A percentile compares a stretch with the other conserved stretches of the same genome.
These are phyloP conservation scores for Gallirallus australis DNA, from an alignment of 2,797 vertebrate genomes.

Conservation along the genomic window DNA sequence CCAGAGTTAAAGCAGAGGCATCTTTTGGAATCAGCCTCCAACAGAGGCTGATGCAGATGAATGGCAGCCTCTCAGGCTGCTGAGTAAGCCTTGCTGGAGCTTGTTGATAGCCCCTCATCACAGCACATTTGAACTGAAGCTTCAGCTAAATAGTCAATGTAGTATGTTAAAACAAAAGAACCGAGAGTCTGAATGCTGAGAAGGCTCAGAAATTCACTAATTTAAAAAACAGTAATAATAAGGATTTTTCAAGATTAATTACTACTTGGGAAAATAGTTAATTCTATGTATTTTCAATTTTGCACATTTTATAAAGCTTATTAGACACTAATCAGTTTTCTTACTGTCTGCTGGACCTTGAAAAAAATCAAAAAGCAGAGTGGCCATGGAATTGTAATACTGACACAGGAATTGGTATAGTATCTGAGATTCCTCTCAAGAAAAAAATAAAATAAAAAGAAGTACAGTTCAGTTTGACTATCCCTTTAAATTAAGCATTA, in stretches of 20 bases:
- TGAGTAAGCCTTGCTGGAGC: not conserved
- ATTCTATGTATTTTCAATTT: not conserved
- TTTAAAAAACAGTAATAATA: not conserved
- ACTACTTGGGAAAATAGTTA: not conserved
- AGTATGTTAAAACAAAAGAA: not conserved
- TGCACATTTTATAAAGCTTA: not conserved
- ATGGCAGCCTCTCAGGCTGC: not conserved
- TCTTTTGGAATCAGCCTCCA: not conserved
- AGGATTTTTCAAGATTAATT: not conserved
- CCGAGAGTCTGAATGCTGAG: accelerated
- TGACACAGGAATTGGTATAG: not conserved
- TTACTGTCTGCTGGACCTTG: not conserved
- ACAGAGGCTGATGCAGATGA: not conserved
- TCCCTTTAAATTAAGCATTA: not conserved
- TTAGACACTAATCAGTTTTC: not conserved
- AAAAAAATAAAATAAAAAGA: not conserved
- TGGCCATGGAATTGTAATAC: not conserved
- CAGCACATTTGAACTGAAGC: not conserved
- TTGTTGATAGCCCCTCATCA: not conserved
- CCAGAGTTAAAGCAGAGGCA: not conserved
- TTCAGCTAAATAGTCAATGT: not conserved
- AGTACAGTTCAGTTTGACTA: not conserved
- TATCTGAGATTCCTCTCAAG: not conserved
- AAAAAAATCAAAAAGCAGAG: not conserved
- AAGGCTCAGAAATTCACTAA: not conserved